These are phyloP conservation scores for Apistogramma diplotaenia DNA, from an alignment of 2,113 vertebrate species.

Conservation along the genomic window DNA sequence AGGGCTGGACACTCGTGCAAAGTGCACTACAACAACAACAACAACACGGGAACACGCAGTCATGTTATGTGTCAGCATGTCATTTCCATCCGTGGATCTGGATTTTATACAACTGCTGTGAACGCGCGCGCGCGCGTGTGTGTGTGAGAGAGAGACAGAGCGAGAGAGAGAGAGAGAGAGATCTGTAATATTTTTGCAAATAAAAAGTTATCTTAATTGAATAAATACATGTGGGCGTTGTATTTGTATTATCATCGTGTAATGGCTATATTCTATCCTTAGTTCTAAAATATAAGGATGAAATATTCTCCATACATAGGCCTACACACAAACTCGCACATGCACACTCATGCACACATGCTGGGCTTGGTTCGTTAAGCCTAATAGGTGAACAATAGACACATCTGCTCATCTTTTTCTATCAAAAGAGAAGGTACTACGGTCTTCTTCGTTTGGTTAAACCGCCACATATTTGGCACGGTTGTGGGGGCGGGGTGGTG, in stretches of 20 bases:
- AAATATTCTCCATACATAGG: constrained; percentile 8
- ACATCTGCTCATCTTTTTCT: constrained; percentile 84
- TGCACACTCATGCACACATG: constrained; percentile 38
- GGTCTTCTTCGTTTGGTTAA: constrained; percentile 64
- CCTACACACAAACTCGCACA: constrained; percentile 11
- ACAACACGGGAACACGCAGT: not conserved
- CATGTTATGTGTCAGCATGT: constrained; percentile 21
- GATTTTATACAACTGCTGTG: not conserved
- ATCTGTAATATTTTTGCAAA: not conserved
- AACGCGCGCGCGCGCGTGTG: not conserved
- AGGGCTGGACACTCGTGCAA: constrained; percentile 24
- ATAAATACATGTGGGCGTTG: not conserved
- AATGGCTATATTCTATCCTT: not conserved
- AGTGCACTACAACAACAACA: not conserved
- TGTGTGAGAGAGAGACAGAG: not conserved
- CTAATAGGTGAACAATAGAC: constrained; percentile 87
- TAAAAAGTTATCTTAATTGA: constrained; percentile 2
- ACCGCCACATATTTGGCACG: constrained; percentile 63
- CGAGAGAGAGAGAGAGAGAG: too few relatives aligned
- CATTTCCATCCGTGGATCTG: not conserved
- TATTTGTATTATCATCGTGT: not conserved
- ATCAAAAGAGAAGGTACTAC: constrained; percentile 67
- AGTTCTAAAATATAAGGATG: not conserved
- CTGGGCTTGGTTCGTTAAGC: constrained; percentile 86
- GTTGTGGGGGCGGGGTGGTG: not conserved